phyloP scores from a whole-genome alignment of 37 sponge, comb jelly and placozoan genomes.

The Petrosia ficiformis region DNA sequence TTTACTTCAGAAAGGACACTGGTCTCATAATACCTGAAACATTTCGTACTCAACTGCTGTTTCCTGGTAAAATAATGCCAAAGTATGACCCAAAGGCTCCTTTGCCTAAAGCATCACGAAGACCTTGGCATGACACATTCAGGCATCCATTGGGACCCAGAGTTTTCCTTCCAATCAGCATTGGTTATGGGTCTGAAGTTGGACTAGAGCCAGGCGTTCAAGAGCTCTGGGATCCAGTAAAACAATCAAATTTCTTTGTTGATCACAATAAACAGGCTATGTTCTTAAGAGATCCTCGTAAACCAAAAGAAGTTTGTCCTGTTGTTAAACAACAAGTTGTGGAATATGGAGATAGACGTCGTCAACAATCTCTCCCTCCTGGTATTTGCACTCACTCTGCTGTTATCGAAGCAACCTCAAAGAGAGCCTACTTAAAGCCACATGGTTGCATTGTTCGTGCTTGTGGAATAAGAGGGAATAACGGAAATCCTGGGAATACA shows the following conservation, averaged over 20 bases:
- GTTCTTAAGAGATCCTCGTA: conserved; percentile 78
- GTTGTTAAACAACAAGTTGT: conserved; percentile 30
- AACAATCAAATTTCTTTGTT: conserved; percentile 60
- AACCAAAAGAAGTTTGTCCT: conserved; percentile 33
- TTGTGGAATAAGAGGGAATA: conserved; percentile 45
- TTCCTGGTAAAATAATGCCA: conserved; percentile 43
- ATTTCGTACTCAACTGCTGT: conserved; percentile 11
- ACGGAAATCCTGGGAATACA: conserved; percentile 30
- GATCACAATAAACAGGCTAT: conserved; percentile 68
- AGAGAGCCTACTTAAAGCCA: conserved; percentile 51
- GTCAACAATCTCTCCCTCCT: conserved; percentile 26
- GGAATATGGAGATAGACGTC: conserved; percentile 51
- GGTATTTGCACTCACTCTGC: conserved; percentile 15
- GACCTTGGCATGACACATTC: conserved; percentile 78
- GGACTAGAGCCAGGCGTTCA: conserved; percentile 65
- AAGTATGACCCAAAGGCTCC: conserved; percentile 51
- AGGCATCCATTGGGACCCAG: conserved; percentile 77
- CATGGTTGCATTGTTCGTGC: conserved; percentile 54
- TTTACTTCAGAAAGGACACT: conserved; percentile 60
- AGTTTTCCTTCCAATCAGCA: conserved; percentile 62
- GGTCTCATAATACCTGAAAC: conserved; percentile 34
- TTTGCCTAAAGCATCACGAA: conserved; percentile 41
- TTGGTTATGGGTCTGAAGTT: conserved; percentile 81
- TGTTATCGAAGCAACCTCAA: conserved; percentile 33
- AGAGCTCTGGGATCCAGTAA: conserved; percentile 78